These are phyloP conservation scores for Paelopatides confundens DNA, from an alignment of 53 echinoderm and acorn worm genomes.

Conservation along the genomic window DNA sequence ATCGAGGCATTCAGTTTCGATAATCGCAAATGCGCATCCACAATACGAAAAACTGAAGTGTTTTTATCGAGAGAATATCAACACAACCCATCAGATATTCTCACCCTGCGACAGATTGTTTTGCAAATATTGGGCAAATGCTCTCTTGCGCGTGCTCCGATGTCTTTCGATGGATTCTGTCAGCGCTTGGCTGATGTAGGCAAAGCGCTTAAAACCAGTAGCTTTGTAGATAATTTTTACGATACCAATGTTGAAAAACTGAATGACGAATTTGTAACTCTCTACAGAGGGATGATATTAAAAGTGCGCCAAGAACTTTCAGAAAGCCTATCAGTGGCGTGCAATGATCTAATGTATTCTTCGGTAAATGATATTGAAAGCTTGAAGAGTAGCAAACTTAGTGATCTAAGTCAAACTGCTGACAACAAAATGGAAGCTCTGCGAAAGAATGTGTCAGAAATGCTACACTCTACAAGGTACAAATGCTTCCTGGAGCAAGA, in stretches of 20 bases:
- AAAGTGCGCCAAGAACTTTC: background rate
- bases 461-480: background rate
- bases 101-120: background rate
- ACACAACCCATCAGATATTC: background rate
- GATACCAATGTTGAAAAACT: slow-evolving; percentile 23
- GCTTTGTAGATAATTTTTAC: background rate
- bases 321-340: background rate
- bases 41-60: background rate
- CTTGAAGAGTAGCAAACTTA: background rate
- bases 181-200: slow-evolving; percentile 17
- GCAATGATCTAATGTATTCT: background rate
- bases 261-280: background rate
- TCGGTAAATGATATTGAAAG: background rate
- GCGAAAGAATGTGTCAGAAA: background rate
- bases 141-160: background rate
- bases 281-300: background rate
- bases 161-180: background rate
- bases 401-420: background rate
- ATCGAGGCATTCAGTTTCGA: background rate
- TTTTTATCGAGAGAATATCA: background rate
- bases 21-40: background rate
- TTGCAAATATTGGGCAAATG: background rate
- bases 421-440: background rate
- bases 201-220: background rate
- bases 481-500: background rate